phyloP scores from a whole-genome alignment of 2,113 vertebrate genomes.

The Corythaixoides concolor region DNA sequence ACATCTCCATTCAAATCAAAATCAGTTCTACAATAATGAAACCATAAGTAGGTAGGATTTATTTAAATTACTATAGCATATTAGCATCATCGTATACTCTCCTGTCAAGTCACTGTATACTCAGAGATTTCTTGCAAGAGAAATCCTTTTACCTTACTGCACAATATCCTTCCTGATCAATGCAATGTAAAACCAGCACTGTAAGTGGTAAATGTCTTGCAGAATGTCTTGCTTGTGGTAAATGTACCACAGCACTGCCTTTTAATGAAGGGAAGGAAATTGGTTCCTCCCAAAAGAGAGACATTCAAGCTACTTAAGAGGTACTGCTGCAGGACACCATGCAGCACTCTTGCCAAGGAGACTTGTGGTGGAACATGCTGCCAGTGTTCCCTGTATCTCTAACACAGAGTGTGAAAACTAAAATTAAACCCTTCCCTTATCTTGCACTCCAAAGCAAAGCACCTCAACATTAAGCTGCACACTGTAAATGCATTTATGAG shows the following conservation, averaged over 20 bases:
- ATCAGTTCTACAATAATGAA: background rate
- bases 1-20: background rate
- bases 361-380: background rate
- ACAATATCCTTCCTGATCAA: background rate
- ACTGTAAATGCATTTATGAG: background rate
- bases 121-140: background rate
- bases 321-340: background rate
- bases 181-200: background rate
- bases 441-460: background rate
- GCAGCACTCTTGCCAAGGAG: rapidly evolving
- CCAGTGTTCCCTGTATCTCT: background rate
- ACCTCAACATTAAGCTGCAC: background rate
- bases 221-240: too few relatives aligned
- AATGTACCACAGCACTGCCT: background rate
- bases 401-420: background rate
- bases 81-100: background rate
- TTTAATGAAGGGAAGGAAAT: background rate
- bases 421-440: background rate
- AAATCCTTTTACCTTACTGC: background rate
- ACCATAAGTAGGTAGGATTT: background rate
- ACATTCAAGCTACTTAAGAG: background rate
- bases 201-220: background rate
- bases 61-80: background rate
- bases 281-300: background rate
- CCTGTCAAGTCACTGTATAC: background rate